Conservation (phyloP, 2,113 vertebrate genomes). For the Hippocampus barbouri region DNA sequence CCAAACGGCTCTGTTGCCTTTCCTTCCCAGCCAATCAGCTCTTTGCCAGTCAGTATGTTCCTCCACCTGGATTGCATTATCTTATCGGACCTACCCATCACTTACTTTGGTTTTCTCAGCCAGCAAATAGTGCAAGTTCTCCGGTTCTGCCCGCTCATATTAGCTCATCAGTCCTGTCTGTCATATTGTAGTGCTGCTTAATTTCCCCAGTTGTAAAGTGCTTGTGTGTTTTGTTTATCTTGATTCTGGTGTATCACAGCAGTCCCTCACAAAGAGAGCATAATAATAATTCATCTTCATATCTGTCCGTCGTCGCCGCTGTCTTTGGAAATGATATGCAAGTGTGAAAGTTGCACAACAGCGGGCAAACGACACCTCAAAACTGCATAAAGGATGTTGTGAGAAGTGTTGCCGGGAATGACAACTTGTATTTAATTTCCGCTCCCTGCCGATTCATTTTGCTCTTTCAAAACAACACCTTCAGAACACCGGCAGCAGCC, state of each 20-base stretch:
- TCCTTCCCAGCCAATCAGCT: not conserved
- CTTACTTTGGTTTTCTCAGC: not conserved
- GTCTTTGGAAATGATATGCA: not conserved
- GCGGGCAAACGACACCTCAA: not conserved
- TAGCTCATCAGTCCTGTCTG: not conserved
- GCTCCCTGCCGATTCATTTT: not conserved
- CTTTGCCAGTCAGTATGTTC: not conserved
- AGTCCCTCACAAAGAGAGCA: not conserved
- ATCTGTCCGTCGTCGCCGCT: not conserved
- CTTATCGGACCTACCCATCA: not conserved
- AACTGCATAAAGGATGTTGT: not conserved
- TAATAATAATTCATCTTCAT: constrained; percentile 9
- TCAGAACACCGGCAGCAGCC: not conserved
- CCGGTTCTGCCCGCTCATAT: not conserved
- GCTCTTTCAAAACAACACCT: not conserved
- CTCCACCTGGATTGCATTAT: not conserved
- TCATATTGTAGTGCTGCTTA: not conserved
- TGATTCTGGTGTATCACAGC: not conserved
- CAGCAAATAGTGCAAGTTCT: not conserved
- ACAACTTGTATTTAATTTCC: constrained; percentile 2
- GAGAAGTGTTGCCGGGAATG: not conserved
- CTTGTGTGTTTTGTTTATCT: not conserved
- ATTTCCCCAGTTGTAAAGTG: constrained; percentile 5
- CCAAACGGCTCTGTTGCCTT: not conserved
- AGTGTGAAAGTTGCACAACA: not conserved